Base-by-base conservation (phyloP, 2,797 vertebrate genomes). In the Thamnophis elegans region DNA sequence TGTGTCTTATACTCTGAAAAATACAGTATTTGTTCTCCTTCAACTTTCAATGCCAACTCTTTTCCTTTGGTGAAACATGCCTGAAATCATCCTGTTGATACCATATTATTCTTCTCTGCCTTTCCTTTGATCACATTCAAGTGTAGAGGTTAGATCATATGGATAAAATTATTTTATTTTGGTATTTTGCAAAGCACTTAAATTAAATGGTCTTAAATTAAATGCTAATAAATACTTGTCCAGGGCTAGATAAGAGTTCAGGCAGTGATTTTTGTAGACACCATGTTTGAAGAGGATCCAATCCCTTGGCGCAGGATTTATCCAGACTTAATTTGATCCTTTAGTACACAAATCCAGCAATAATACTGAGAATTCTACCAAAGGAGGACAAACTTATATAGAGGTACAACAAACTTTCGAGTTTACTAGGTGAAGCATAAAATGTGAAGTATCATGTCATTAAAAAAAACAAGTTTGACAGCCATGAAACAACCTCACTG, bases 401-500 rank as follows among this genome's bases (percentile, higher is more conserved):
- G 42, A 47, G 78, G 47, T 1, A 12, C 78, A 62, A 85, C n/a
- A 22, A 78, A 54, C 22, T 53, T 14, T 20, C n/a, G 42, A 47
- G 42, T 82, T 82, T 82, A 82, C 25, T 47, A 82, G 20, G 2
- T 47, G 78, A 47, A 62, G 36, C 88, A 42, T 2, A 0, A 68
- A 82, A 68, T 87, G 14, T 62, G 65, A 62, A 86, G 25, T 0
- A 42, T 89, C n/a, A 20, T 53, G 0, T 56, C 6, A n/a, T 7
- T 0, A 2, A 62, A 94, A 90, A 82, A 82, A 28, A 13, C n/a
- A 60, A 51, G n/a, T 58, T 85, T 92, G 65, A 93, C 88, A 87
- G 11, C 32, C 0, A 7, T 82, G 87, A 88, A 90, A 13, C 5
- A 3, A 0, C 0, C 0, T 0, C 0, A 47, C 90, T 12, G 85